A percentile compares a stretch with the other conserved stretches of the same genome.
phyloP scores from a whole-genome alignment of 2,113 vertebrate species.

The Geococcyx californianus region DNA sequence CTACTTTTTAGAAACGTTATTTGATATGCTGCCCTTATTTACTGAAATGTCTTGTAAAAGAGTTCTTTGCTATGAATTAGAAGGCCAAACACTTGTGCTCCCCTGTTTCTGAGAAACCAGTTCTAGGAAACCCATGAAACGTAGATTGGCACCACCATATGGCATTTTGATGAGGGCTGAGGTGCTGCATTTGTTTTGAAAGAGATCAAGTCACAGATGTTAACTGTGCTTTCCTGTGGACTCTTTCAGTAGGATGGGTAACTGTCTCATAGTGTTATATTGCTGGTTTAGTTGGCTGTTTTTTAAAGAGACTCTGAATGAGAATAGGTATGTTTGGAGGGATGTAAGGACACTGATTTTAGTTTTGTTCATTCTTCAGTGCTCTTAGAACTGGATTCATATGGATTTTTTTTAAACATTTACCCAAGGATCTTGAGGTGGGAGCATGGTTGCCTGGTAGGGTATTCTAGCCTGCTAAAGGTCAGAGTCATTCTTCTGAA shows the following conservation, averaged over 20 bases:
- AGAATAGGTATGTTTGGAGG: neutral
- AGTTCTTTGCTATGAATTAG: neutral
- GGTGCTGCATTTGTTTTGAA: neutral
- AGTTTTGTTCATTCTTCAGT: neutral
- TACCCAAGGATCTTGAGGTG: neutral
- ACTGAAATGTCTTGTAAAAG: conserved; percentile 21
- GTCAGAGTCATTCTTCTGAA: neutral
- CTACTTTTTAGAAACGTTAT: neutral
- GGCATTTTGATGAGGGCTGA: neutral
- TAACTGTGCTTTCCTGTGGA: neutral
- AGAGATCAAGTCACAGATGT: neutral
- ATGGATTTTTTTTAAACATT: neutral
- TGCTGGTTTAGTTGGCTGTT: neutral
- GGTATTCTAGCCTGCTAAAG: neutral
- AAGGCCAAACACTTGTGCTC: neutral
- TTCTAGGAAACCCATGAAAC: neutral
- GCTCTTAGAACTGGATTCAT: neutral
- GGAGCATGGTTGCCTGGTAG: neutral
- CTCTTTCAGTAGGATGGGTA: neutral
- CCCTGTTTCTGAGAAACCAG: conserved; percentile 22
- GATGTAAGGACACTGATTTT: neutral
- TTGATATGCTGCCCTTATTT: conserved; percentile 31
- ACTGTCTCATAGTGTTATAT: neutral
- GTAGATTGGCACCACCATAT: neutral
- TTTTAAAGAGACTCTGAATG: neutral